Evolutionary conservation across 2,888 invertebrate species (phyloP).

Genomic region (Oeneis ivallda): DNA sequence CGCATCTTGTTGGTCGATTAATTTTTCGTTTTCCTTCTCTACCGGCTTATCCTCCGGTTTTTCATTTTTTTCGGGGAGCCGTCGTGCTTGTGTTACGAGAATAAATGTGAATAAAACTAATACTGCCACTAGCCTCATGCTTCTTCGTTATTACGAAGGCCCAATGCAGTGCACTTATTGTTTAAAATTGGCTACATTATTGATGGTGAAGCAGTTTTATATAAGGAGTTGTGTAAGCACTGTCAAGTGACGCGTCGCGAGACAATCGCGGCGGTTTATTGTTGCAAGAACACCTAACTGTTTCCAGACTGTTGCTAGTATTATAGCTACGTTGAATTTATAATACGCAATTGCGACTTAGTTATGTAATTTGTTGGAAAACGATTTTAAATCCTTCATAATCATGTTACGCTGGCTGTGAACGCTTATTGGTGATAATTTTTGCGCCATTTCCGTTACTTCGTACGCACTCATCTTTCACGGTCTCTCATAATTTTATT

Average conservation of each 20-base stretch:
- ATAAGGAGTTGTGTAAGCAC: constrained; percentile 77
- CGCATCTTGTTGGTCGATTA: constrained; percentile 64
- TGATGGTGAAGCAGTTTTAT: constrained; percentile 77
- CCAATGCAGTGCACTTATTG: constrained; percentile 56
- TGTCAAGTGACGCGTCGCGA: constrained; percentile 66
- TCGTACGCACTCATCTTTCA: constrained; percentile 31
- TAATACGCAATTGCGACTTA: constrained; percentile 14
- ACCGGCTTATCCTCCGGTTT: constrained; percentile 15
- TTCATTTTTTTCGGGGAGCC: constrained; percentile 48
- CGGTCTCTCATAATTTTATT: constrained; percentile 31
- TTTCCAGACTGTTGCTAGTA: constrained; percentile 19
- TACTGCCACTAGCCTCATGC: constrained; percentile 64
- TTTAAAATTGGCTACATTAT: constrained; percentile 66
- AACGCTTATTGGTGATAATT: constrained; percentile 32
- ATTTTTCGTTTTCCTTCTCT: constrained; percentile 41
- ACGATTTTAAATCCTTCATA: constrained; percentile 9
- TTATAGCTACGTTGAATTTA: constrained; percentile 21
- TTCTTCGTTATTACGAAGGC: constrained; percentile 43
- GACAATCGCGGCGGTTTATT: constrained; percentile 53
- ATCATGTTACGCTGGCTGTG: constrained; percentile 20
- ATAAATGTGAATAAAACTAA: constrained; percentile 58
- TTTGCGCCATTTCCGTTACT: constrained; percentile 28
- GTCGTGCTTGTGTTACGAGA: constrained; percentile 55
- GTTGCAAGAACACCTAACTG: constrained; percentile 48
- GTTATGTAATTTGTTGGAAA: constrained; percentile 21